Conservation (phyloP, 2,113 vertebrate species). For the Donacobius atricapilla region DNA sequence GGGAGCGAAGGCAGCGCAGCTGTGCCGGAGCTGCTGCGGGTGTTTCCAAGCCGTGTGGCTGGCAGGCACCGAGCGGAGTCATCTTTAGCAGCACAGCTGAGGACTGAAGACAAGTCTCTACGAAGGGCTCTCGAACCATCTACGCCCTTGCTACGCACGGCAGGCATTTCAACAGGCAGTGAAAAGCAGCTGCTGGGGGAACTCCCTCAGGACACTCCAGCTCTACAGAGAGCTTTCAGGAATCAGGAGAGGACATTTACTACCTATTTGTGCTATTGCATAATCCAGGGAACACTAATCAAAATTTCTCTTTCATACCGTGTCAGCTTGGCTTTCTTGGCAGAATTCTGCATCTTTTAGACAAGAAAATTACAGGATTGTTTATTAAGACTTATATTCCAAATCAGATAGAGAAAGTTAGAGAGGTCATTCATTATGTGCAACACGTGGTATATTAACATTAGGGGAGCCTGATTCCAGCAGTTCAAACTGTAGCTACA, state of each 20-base stretch:
- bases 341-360: neutral
- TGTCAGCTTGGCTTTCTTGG: neutral
- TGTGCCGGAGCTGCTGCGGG: neutral
- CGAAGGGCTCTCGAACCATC: neutral
- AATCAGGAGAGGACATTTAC: neutral
- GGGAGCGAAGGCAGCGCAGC: neutral
- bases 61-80: neutral
- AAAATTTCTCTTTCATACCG: neutral
- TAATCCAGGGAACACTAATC: neutral
- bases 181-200: neutral
- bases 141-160: neutral
- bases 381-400: neutral
- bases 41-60: neutral
- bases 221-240: neutral
- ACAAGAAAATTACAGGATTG: neutral
- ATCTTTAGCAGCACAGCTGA: neutral
- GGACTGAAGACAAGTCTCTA: neutral
- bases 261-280: neutral
- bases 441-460: neutral
- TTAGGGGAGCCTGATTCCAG: neutral
- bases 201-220: neutral
- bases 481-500: neutral
- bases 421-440: neutral
- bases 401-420: neutral
- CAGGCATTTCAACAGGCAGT: neutral